Evolutionary conservation across 1,140 invertebrate genomes (phyloP), one percentile per base, ranked within the genome.

Genomic region (Drosophila ironensis): DNA sequence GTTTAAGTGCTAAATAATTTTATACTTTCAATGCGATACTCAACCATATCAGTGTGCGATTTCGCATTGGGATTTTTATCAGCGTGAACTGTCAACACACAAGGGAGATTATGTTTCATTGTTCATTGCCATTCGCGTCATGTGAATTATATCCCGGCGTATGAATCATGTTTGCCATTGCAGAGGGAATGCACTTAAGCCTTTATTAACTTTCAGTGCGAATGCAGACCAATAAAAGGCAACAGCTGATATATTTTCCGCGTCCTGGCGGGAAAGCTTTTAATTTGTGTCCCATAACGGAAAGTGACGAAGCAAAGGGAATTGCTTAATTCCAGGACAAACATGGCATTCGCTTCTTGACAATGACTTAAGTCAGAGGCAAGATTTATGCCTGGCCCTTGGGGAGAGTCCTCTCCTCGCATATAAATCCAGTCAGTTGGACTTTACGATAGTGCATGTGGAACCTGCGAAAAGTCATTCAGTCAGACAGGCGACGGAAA

Each of bases 311-410:
- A 19, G 14, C 41, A 63, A 72, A 84, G 76, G 54, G 78, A 84
- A 82, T 78, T 73, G 69, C 78, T 82, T 82, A 82, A 82, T 82
- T 78, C 78, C 78, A 70, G 19, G 53, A 66, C 78, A 84, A 84
- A 84, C 73, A 76, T 4, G 25, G 7, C 3, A 12, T 5, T 8
- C 50, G 44, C 47, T 16, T 22, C 46, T 30, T 40, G 59, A 30
- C 67, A 51, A 77, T 84, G 77, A 72, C 78, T 84, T 84, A 71
- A 84, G 82, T 86, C 80, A 84, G 80, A 80, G 74, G 76, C 50
- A 69, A 78, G 80, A 84, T 84, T 86, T 84, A 84, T 84, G 56
- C 71, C 69, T n/a, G n/a, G n/a, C n/a, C n/a, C n/a, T n/a, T n/a
- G n/a, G n/a, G n/a, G n/a, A n/a, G n/a, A n/a, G n/a, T n/a, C n/a